A percentile compares a stretch with the other conserved stretches of the same genome.
Conservation (phyloP, 2,797 vertebrate genomes). For the Enteromius trimaculatus region DNA sequence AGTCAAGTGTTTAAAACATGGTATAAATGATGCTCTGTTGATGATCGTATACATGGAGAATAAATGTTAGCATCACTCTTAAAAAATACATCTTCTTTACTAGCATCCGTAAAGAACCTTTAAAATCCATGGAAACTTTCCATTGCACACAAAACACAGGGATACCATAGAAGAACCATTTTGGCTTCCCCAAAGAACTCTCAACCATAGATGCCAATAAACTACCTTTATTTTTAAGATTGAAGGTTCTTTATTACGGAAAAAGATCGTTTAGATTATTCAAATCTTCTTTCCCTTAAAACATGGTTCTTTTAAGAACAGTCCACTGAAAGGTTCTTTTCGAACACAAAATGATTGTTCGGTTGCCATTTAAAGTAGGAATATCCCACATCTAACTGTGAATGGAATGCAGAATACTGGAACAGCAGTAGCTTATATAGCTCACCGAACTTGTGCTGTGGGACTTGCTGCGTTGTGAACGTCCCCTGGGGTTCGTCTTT, state of each 20-base stretch:
- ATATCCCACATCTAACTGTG: not conserved
- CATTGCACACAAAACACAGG: not conserved
- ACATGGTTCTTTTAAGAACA: not conserved
- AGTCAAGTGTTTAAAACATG: not conserved
- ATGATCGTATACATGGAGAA: not conserved
- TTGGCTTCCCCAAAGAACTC: not conserved
- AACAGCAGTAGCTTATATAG: not conserved
- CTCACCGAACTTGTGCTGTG: slow-evolving; percentile 8
- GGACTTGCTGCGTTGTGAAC: not conserved
- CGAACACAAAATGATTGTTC: not conserved
- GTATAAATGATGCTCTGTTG: not conserved
- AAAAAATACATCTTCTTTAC: not conserved
- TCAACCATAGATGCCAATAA: not conserved
- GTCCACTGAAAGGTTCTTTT: not conserved
- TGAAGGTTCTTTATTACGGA: not conserved
- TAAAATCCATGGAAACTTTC: not conserved
- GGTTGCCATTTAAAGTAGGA: not conserved
- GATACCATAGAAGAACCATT: not conserved
- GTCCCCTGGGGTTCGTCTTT: slow-evolving; percentile 37
- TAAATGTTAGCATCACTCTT: not conserved
- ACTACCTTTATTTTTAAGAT: not conserved
- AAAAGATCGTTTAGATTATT: not conserved
- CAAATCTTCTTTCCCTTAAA: not conserved
- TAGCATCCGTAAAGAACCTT: not conserved
- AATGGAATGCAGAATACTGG: not conserved